Evolutionary conservation across 1,140 invertebrate genomes (phyloP), one percentile per base, ranked within the genome.

Genomic region (Hycleus phaleratus): DNA sequence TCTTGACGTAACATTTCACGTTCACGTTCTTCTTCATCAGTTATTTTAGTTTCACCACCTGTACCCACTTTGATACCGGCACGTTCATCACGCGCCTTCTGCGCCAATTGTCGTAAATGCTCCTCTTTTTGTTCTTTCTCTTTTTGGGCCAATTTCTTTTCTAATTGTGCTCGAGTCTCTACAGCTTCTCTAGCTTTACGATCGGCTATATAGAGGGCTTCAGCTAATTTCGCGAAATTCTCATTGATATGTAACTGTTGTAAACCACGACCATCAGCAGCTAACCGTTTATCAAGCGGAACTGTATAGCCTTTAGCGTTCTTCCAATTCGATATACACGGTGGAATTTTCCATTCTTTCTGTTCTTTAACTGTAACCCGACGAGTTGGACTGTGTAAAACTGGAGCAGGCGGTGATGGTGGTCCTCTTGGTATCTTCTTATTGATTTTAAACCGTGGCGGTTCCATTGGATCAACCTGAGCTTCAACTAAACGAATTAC

Each of bases 311-410:
- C 93, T 82, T 94, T 98, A 2, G 95, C 91, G 73, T 99, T 99
- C 76, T 99, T 99, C 97, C 97, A 99, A 71, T 99, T 99, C 9
- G 93, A 97, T 61, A 99, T 97, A 71, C 97, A 99, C 0, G 97
- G 97, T 11, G 97, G 97, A 66, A 99, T 98, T 77, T 98, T 98
- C 97, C 97, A 99, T 75, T 99, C 96, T 61, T 97, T 90, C 72
- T 99, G 97, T 74, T 99, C 97, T 74, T 98, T 97, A 0, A 96
- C 95, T 4, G 96, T 97, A 0, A 97, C 91, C 74, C 98, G 93
- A 56, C 97, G 82, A 0, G 97, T 96, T 0, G 97, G 97, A 0
- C 95, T 98, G 78, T 99, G 97, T 76, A 99, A 84, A 1, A 98
- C 93, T 1, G 83, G 83, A 2, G 97, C 95, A 12, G 97, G 97